Percentiles rank a stretch among this genome's conserved stretches.
phyloP scores from a whole-genome alignment of 2,888 invertebrate genomes.

The Eupithecia subfuscata region DNA sequence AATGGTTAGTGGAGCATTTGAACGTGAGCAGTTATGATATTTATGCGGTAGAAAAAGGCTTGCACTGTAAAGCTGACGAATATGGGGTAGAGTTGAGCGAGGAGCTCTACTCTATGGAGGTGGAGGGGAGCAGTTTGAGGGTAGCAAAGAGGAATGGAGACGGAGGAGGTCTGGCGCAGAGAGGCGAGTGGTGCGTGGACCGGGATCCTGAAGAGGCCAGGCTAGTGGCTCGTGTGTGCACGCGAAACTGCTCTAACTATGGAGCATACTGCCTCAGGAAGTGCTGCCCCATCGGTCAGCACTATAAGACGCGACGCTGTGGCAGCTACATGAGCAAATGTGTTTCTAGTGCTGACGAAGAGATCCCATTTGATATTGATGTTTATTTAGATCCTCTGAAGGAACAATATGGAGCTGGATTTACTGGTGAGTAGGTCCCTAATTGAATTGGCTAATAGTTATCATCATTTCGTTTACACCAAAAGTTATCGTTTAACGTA shows the following conservation, averaged over 20 bases:
- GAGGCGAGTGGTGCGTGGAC: conserved; percentile 78
- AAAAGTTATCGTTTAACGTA: background rate
- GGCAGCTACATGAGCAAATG: conserved; percentile 64
- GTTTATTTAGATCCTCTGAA: conserved; percentile 63
- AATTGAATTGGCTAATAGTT: background rate
- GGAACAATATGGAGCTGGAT: conserved; percentile 29
- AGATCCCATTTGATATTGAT: conserved; percentile 62
- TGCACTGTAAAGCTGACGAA: conserved; percentile 67
- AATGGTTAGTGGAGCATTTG: conserved; percentile 57
- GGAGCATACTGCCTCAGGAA: conserved; percentile 77
- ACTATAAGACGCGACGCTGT: conserved; percentile 68
- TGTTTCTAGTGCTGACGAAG: conserved; percentile 58
- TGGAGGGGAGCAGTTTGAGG: conserved; percentile 62
- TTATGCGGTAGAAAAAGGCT: conserved; percentile 64
- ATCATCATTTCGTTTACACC: background rate
- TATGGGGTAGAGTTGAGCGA: conserved; percentile 67
- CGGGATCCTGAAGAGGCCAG: conserved; percentile 51
- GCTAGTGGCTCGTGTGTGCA: conserved; percentile 70
- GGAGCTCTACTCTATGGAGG: conserved; percentile 55
- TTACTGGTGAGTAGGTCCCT: conserved; percentile 54
- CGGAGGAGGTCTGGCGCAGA: conserved; percentile 46
- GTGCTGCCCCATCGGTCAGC: conserved; percentile 82
- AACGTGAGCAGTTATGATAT: conserved; percentile 53
- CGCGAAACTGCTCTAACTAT: conserved; percentile 60
- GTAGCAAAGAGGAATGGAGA: conserved; percentile 50